Evolutionary conservation across 2,888 invertebrate genomes (phyloP).

Genomic region (Erynnis tages): DNA sequence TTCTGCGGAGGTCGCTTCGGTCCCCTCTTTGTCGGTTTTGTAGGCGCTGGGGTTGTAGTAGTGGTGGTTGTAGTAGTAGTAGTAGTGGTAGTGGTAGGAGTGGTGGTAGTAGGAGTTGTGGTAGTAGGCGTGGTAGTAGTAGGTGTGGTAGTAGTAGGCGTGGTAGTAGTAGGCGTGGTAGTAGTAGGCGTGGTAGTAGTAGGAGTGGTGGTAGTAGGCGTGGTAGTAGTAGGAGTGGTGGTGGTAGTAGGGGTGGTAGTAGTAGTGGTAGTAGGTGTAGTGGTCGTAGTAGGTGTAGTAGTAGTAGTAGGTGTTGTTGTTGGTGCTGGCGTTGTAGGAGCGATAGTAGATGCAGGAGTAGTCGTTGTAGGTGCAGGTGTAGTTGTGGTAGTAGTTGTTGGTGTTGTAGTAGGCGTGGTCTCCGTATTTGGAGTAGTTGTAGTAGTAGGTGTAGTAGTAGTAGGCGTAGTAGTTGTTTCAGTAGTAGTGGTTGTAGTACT

Average conservation of each 20-base stretch:
- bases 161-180: constrained; percentile 28
- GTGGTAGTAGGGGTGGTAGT: constrained; percentile 24
- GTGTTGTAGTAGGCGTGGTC: background rate
- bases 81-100: constrained; percentile 30
- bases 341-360: constrained; percentile 7
- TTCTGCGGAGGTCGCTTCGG: constrained; percentile 27
- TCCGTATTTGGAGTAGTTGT: constrained; percentile 15
- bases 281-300: constrained; percentile 11
- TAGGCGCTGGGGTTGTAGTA: constrained; percentile 27
- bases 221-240: constrained; percentile 22
- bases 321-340: constrained; percentile 21
- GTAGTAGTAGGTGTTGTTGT: constrained; percentile 22
- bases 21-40: constrained; percentile 26
- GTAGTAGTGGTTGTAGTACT: background rate
- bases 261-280: constrained; percentile 19
- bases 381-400: constrained; percentile 11
- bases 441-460: too few relatives aligned
- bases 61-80: constrained; percentile 29
- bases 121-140: constrained; percentile 27
- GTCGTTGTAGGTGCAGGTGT: constrained; percentile 12
- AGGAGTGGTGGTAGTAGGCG: constrained; percentile 27
- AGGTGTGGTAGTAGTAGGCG: constrained; percentile 29
- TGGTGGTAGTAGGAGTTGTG: constrained; percentile 29
- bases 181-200: constrained; percentile 28
- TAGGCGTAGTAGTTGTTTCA: constrained; percentile 14